A percentile compares a stretch with the other conserved stretches of the same genome.
phyloP scores from a whole-genome alignment of 1,140 invertebrate species.

The Rhagoletis zephyria region DNA sequence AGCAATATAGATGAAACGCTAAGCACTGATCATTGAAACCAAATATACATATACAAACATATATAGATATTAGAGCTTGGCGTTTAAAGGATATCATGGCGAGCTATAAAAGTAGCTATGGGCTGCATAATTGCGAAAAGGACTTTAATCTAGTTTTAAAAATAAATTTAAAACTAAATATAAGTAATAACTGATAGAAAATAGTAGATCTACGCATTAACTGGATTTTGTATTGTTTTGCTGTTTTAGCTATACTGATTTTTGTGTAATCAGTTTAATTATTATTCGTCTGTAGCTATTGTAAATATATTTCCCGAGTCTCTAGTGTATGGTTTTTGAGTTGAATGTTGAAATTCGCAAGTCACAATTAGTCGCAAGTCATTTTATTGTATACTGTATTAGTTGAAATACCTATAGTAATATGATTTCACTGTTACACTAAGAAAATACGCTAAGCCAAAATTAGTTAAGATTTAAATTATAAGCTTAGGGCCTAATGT shows the following conservation, averaged over 20 bases:
- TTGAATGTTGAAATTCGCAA: not conserved
- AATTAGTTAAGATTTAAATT: constrained; percentile 36
- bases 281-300: constrained; percentile 11
- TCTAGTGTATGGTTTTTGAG: not conserved
- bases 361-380: constrained; percentile 25
- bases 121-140: constrained; percentile 27
- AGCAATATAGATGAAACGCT: constrained; percentile 83
- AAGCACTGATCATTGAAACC: constrained; percentile 70
- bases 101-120: not conserved
- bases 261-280: not conserved
- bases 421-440: constrained; percentile 21
- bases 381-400: not conserved
- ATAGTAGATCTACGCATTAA: not conserved
- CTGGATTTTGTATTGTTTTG: not conserved
- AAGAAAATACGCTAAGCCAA: constrained; percentile 50
- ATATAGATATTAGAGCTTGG: not conserved
- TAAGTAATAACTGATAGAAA: not conserved
- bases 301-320: constrained; percentile 17
- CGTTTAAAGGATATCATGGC: constrained; percentile 1
- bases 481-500: constrained; percentile 10
- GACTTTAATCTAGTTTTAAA: constrained; percentile 43
- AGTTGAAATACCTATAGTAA: not conserved
- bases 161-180: constrained; percentile 20
- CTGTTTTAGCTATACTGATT: not conserved
- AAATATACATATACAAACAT: not conserved